These are phyloP conservation scores for Catagonus wagneri DNA, from an alignment of 2,113 vertebrate species.

Conservation along the genomic window DNA sequence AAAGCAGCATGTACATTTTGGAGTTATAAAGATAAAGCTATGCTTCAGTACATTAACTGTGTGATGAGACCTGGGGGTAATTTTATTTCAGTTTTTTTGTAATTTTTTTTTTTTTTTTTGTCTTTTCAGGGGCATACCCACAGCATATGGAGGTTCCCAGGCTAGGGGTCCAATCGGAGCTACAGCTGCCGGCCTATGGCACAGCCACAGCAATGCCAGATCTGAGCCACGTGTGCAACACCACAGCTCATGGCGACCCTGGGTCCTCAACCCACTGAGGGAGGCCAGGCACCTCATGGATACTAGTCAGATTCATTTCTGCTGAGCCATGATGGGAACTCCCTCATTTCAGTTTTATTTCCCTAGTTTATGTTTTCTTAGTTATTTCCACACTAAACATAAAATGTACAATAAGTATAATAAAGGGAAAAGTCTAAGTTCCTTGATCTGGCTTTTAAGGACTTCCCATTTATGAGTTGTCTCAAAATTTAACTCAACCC, in stretches of 20 bases:
- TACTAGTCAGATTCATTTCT: too few relatives aligned
- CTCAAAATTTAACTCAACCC: neutral
- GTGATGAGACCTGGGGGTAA: neutral
- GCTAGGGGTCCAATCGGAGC: too few relatives aligned
- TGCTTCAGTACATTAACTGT: neutral
- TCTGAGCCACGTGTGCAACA: too few relatives aligned
- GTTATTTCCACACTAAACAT: constrained; percentile 18
- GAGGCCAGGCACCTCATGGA: too few relatives aligned
- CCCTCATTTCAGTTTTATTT: neutral
- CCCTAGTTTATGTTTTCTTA: neutral
- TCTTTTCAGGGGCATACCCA: too few relatives aligned
- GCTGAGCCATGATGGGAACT: too few relatives aligned
- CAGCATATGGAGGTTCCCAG: too few relatives aligned
- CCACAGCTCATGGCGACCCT: too few relatives aligned
- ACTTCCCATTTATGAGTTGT: neutral
- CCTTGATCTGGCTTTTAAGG: neutral
- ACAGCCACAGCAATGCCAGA: too few relatives aligned
- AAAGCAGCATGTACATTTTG: neutral
- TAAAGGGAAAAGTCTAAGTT: neutral
- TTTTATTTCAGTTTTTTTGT: neutral
- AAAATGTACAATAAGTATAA: neutral
- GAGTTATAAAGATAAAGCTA: neutral
- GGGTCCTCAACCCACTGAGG: too few relatives aligned
- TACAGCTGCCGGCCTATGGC: too few relatives aligned
- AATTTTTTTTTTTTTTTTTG: too few relatives aligned